A percentile compares a stretch with the other conserved stretches of the same genome.
Evolutionary conservation across 2,113 vertebrate species (phyloP).

Genomic region (Nyctereutes procyonoides): DNA sequence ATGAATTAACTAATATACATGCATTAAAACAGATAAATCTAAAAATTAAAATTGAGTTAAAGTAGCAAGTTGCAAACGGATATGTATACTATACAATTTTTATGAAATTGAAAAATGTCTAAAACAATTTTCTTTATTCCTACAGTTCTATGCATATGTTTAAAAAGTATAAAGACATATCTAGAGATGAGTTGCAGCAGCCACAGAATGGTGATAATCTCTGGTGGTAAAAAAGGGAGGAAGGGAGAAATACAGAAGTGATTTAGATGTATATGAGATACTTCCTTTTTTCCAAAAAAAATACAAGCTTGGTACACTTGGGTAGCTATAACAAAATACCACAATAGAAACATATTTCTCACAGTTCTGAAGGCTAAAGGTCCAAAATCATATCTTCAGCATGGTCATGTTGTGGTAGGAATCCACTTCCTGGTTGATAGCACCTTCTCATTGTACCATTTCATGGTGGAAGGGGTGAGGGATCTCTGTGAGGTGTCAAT

Average conservation of each 20-base stretch:
- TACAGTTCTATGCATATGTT: not conserved
- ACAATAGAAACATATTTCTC: not conserved
- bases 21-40: not conserved
- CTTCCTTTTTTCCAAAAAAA: not conserved
- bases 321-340: not conserved
- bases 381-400: not conserved
- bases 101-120: not conserved
- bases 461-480: not conserved
- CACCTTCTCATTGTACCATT: not conserved
- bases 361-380: not conserved
- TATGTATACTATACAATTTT: not conserved
- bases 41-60: not conserved
- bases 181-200: not conserved
- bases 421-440: not conserved
- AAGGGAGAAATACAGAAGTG: not conserved
- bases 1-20: not conserved
- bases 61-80: not conserved
- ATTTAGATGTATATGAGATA: not conserved
- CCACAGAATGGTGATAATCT: not conserved
- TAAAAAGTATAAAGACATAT: not conserved
- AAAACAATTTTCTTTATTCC: not conserved
- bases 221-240: not conserved
- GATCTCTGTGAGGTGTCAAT: not conserved
- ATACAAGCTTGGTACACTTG: not conserved
- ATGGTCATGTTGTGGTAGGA: not conserved